phyloP scores from a whole-genome alignment of 2,797 vertebrate species.

The Staurois parvus region DNA sequence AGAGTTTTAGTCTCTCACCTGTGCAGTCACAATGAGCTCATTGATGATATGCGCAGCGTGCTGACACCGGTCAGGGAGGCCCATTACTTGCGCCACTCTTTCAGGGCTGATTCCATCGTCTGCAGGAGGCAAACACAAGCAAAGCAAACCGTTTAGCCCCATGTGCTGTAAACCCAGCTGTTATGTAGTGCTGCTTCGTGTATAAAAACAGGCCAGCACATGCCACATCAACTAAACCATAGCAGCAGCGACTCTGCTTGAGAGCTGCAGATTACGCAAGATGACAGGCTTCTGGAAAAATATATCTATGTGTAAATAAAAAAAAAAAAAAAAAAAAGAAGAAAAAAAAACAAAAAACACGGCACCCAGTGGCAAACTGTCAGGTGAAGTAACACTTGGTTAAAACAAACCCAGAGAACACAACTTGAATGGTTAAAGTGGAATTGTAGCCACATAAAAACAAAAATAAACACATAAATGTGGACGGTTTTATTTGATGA shows the following conservation, averaged over 20 bases:
- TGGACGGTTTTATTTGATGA: no score
- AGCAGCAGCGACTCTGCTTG: not conserved
- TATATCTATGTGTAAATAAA: not conserved
- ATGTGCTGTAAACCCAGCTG: not conserved
- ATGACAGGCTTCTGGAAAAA: not conserved
- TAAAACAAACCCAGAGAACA: no score
- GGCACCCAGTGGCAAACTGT: no score
- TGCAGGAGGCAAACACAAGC: conserved; percentile 68
- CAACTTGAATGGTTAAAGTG: no score
- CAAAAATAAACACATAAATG: no score
- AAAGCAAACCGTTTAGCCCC: conserved; percentile 35
- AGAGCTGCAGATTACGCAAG: not conserved
- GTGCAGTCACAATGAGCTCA: conserved; percentile 94
- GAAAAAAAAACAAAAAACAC: no score
- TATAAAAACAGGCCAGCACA: not conserved
- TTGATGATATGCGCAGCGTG: conserved; percentile 95
- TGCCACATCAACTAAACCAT: not conserved
- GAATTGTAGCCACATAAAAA: no score
- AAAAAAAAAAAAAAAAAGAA: no score
- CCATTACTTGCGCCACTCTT: conserved; percentile 95
- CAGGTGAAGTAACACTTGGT: no score
- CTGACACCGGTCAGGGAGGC: conserved; percentile 93
- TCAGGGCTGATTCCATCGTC: conserved; percentile 96
- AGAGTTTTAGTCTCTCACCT: conserved; percentile 76
- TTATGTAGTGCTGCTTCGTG: not conserved